Conservation (phyloP, 2,113 vertebrate species). For the Gasterosteus aculeatus region DNA sequence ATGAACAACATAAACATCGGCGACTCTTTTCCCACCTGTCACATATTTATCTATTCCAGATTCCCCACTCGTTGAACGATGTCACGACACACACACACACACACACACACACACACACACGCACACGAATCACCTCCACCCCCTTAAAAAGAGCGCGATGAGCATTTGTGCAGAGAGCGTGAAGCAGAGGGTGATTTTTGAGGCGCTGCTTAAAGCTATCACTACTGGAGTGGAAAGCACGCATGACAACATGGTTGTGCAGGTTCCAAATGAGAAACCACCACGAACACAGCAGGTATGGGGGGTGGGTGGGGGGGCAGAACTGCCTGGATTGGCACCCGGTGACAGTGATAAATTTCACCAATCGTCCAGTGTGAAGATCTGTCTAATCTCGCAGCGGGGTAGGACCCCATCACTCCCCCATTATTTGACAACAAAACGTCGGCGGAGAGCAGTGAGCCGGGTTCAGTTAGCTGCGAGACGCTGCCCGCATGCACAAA, state of each 20-base stretch:
- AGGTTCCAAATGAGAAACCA: conserved; percentile 73
- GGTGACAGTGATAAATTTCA: conserved; percentile 79
- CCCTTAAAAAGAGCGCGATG: conserved; percentile 10
- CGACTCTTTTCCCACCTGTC: conserved; percentile 3
- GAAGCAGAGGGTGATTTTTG: conserved; percentile 64
- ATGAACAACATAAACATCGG: background rate
- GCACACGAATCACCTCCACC: conserved; percentile 6
- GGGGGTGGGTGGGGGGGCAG: background rate
- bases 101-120: background rate
- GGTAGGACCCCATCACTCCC: conserved; percentile 78
- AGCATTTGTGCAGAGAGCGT: conserved; percentile 62
- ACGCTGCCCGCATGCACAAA: conserved; percentile 72
- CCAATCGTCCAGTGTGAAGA: conserved; percentile 73
- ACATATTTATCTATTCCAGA: background rate
- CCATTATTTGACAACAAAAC: conserved; percentile 81
- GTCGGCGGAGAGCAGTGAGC: conserved; percentile 63
- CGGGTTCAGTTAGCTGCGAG: conserved; percentile 63
- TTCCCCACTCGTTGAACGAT: conserved; percentile 1
- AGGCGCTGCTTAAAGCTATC: conserved; percentile 68
- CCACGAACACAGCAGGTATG: conserved; percentile 40
- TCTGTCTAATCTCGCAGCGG: conserved; percentile 72
- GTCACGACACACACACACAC: conserved; percentile 15
- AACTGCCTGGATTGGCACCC: conserved; percentile 56
- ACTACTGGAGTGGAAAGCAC: conserved; percentile 73
- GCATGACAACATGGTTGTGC: conserved; percentile 75